phyloP scores from a whole-genome alignment of 1,140 invertebrate species.

The Cotesia glomerata region DNA sequence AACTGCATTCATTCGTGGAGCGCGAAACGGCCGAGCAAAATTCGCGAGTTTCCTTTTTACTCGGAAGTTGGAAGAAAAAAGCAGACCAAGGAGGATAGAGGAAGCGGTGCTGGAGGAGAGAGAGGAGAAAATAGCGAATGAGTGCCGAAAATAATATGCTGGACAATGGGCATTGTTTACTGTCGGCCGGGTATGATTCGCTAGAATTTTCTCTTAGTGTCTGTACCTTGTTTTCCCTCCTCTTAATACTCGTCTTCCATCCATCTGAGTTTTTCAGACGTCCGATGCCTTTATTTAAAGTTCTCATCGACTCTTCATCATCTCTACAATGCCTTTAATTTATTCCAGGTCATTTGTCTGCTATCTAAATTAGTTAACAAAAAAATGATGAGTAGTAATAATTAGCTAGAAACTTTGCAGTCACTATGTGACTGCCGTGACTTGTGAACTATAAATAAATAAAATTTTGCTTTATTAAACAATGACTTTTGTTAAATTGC shows the following conservation, averaged over 20 bases:
- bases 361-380: not conserved
- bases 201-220: slow-evolving; percentile 17
- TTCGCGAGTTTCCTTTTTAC: slow-evolving; percentile 29
- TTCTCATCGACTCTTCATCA: slow-evolving; percentile 11
- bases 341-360: slow-evolving; percentile 2
- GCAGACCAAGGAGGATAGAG: not conserved
- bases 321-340: not conserved
- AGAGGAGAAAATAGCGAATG: slow-evolving; percentile 30
- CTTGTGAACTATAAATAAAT: no score
- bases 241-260: not conserved
- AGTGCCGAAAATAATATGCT: slow-evolving; percentile 34
- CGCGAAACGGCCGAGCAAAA: slow-evolving; percentile 29
- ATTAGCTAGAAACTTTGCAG: not conserved
- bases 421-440: no score
- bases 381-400: no score
- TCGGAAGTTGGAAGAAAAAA: slow-evolving; percentile 21
- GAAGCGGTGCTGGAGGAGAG: not conserved
- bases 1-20: slow-evolving; percentile 28
- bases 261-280: slow-evolving; percentile 24
- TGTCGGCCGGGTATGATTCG: slow-evolving; percentile 27
- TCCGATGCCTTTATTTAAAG: slow-evolving; percentile 22
- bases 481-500: no score
- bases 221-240: slow-evolving; percentile 5
- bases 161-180: slow-evolving; percentile 51
- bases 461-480: no score